Percentiles rank a stretch among this genome's conserved stretches.
These are phyloP conservation scores for Clupea harengus DNA, from an alignment of 2,113 vertebrate species.

Conservation along the genomic window DNA sequence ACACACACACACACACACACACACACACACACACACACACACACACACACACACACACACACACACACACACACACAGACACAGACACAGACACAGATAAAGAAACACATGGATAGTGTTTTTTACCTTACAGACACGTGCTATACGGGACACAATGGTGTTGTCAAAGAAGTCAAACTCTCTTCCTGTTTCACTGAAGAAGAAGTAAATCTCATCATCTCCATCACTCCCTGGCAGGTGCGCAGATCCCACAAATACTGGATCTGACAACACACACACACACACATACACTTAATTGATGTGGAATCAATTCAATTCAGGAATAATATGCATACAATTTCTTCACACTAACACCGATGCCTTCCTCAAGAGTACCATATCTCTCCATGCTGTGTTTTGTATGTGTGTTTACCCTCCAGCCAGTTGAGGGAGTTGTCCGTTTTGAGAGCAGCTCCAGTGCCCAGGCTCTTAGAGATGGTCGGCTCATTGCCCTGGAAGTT, in stretches of 20 bases:
- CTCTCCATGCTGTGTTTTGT: too few species aligned
- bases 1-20: too few species aligned
- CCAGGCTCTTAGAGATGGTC: slow-evolving; percentile 89
- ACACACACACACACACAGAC: neutral
- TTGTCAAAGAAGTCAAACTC: slow-evolving; percentile 97
- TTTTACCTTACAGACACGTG: slow-evolving; percentile 93
- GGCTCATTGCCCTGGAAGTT: slow-evolving; percentile 98
- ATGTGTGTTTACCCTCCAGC: slow-evolving; percentile 83
- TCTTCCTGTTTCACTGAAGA: slow-evolving; percentile 95
- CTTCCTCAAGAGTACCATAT: too few species aligned
- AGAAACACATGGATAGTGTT: neutral
- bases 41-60: neutral
- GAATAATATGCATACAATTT: too few species aligned
- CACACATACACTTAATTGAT: slow-evolving; percentile 5
- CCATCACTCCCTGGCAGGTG: slow-evolving; percentile 86
- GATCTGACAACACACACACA: slow-evolving; percentile 73
- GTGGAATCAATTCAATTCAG: too few species aligned
- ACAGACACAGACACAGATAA: neutral
- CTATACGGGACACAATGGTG: slow-evolving; percentile 90
- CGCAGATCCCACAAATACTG: slow-evolving; percentile 89
- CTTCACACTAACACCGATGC: too few species aligned
- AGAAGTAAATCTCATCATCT: slow-evolving; percentile 97
- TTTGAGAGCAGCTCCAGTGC: slow-evolving; percentile 83
- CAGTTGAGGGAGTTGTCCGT: slow-evolving; percentile 96
- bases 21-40: too few species aligned